Conservation (phyloP, 2,797 vertebrate species). For the Tympanoctomys barrerae region DNA sequence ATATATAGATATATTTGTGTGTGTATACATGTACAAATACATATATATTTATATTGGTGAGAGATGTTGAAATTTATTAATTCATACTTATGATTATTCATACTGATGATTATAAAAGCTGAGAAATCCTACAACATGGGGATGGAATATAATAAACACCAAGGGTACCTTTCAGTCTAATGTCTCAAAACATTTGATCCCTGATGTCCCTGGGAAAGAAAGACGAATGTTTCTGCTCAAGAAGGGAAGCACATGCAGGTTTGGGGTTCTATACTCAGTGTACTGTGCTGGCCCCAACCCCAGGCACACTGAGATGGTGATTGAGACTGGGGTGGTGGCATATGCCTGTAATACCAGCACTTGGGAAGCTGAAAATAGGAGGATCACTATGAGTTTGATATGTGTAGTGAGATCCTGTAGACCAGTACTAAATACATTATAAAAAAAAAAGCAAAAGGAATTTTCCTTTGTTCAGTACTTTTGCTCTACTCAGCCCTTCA, state of each 20-base stretch:
- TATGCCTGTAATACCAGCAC: no score
- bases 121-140: background rate
- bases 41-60: background rate
- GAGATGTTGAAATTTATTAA: background rate
- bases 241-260: no score
- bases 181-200: background rate
- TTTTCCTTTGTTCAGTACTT: background rate
- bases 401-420: no score
- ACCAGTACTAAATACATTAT: no score
- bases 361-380: no score
- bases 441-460: background rate
- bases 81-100: background rate
- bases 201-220: background rate
- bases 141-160: background rate
- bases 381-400: no score
- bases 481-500: background rate
- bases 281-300: no score
- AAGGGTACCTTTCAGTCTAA: background rate
- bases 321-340: no score
- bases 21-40: background rate
- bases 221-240: background rate
- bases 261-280: no score
- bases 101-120: background rate
- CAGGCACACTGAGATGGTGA: no score
- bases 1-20: rapidly evolving